Conservation (phyloP, 2,797 vertebrate genomes). For the Balearica regulorum region DNA sequence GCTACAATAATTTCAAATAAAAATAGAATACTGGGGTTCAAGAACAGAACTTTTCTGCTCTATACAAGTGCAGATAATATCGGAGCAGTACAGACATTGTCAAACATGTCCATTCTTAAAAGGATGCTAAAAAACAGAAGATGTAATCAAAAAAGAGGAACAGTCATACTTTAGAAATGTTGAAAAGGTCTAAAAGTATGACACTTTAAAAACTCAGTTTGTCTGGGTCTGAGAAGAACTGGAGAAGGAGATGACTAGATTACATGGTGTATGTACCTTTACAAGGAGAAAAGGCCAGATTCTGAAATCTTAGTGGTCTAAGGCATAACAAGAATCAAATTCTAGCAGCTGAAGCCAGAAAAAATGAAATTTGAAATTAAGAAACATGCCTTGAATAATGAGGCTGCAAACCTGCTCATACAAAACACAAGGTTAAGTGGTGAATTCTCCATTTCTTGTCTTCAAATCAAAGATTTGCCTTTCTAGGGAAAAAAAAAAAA, state of each 20-base stretch:
- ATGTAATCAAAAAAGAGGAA: neutral
- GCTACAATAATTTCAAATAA: neutral
- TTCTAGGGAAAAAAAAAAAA: neutral
- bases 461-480: neutral
- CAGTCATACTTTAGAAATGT: neutral
- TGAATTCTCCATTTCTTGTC: neutral
- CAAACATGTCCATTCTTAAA: neutral
- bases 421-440: neutral
- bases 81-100: neutral
- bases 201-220: neutral
- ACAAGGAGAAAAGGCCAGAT: neutral
- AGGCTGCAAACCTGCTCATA: neutral
- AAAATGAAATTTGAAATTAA: neutral
- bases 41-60: neutral
- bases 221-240: neutral
- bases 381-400: neutral
- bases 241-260: neutral
- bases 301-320: neutral
- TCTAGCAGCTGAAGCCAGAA: neutral
- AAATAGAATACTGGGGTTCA: neutral
- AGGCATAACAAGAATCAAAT: neutral
- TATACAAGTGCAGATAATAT: neutral
- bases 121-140: neutral
- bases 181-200: neutral
- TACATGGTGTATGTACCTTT: fast-evolving